phyloP scores from a whole-genome alignment of 2,113 vertebrate species.

The Holacanthus passer region DNA sequence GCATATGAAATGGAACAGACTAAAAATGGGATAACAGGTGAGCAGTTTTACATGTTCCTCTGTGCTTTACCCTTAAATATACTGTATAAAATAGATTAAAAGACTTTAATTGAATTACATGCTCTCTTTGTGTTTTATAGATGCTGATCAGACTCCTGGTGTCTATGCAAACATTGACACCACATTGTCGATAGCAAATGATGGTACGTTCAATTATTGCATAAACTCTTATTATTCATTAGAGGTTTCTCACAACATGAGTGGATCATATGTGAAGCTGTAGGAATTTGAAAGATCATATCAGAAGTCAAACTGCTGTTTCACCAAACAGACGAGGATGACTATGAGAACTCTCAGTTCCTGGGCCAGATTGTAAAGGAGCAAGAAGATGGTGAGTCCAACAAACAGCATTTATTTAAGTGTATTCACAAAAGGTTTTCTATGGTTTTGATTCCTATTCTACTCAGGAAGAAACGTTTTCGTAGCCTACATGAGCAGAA shows the following conservation, averaged over 20 bases:
- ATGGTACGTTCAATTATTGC: conserved; percentile 22
- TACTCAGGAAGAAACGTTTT: not conserved
- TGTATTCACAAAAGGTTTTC: no score
- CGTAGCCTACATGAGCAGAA: not conserved
- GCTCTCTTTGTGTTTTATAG: not conserved
- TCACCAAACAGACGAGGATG: conserved; percentile 60
- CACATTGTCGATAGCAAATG: not conserved
- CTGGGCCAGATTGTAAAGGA: not conserved
- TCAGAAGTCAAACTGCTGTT: not conserved
- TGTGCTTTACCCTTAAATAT: not conserved
- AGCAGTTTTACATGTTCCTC: not conserved
- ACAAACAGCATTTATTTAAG: no score
- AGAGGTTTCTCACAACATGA: not conserved
- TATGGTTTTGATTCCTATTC: not conserved
- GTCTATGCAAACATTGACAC: conserved; percentile 68
- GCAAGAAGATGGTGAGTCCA: not conserved
- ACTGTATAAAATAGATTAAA: not conserved
- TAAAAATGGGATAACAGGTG: not conserved
- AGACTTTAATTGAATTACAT: not conserved
- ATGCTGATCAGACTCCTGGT: not conserved
- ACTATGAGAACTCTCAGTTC: conserved; percentile 68
- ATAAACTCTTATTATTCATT: no score
- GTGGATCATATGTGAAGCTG: not conserved
- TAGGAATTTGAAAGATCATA: not conserved
- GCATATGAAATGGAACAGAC: conserved; percentile 46